phyloP scores from a whole-genome alignment of 2,888 invertebrate species.

The Arenicola marina region DNA sequence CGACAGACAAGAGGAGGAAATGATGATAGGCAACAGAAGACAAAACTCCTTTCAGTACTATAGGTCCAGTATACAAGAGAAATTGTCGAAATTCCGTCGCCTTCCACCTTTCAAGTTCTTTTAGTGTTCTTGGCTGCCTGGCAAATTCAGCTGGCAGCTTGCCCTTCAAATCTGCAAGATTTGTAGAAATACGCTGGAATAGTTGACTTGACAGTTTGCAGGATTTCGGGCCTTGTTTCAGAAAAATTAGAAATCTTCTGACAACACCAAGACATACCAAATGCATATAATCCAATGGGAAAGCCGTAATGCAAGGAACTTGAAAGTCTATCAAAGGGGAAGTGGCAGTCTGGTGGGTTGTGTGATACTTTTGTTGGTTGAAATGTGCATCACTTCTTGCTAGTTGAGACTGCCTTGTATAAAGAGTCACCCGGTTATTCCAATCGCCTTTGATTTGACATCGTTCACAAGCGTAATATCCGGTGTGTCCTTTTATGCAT shows the following conservation, averaged over 20 bases:
- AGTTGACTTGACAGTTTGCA: slow-evolving; percentile 12
- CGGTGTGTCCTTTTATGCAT: slow-evolving; percentile 5
- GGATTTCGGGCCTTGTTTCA: slow-evolving; percentile 33
- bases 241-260: slow-evolving; percentile 38
- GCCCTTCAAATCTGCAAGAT: slow-evolving; percentile 16
- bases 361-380: slow-evolving; percentile 26
- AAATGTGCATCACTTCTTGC: neutral
- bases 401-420: neutral
- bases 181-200: slow-evolving; percentile 6
- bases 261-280: no score
- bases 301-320: slow-evolving; percentile 32
- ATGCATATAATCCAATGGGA: slow-evolving; percentile 45
- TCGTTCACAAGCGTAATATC: slow-evolving; percentile 10
- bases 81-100: slow-evolving; percentile 43
- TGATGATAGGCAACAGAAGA: slow-evolving; percentile 27
- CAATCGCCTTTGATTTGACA: neutral
- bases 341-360: slow-evolving; percentile 28
- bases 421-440: neutral
- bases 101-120: slow-evolving; percentile 40
- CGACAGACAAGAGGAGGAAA: slow-evolving; percentile 36
- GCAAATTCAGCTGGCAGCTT: slow-evolving; percentile 37
- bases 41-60: slow-evolving; percentile 31
- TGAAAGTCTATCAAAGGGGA: slow-evolving; percentile 30
- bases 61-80: no score
- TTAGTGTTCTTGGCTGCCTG: slow-evolving; percentile 34